These are phyloP conservation scores for Trissolcus basalis DNA, from an alignment of 1,140 invertebrate genomes.

Conservation along the genomic window DNA sequence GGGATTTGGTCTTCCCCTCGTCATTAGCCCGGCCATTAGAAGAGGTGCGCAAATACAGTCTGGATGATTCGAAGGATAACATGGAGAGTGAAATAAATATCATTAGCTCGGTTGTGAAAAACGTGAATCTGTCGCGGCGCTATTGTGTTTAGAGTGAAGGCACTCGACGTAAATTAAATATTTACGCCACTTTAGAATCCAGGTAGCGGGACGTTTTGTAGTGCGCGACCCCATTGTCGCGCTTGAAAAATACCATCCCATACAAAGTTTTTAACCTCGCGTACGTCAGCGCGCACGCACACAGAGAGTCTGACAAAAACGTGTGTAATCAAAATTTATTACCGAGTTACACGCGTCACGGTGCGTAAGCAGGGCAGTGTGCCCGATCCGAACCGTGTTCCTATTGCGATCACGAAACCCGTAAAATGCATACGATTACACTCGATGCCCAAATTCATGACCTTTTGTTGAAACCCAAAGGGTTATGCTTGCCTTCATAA, in stretches of 20 bases:
- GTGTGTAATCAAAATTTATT: conserved; percentile 70
- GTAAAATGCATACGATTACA: conserved; percentile 72
- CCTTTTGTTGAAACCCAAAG: conserved; percentile 47
- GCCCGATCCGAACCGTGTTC: conserved; percentile 19
- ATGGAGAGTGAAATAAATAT: conserved; percentile 54
- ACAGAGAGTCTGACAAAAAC: conserved; percentile 38
- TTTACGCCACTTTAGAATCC: conserved; percentile 65
- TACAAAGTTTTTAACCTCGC: conserved; percentile 43
- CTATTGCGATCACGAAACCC: conserved; percentile 52
- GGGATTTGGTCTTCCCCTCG: too few relatives aligned
- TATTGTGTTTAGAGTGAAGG: conserved; percentile 48
- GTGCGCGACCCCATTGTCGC: conserved; percentile 46
- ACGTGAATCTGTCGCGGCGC: conserved; percentile 30
- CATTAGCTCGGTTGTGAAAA: conserved; percentile 48
- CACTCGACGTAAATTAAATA: conserved; percentile 65
- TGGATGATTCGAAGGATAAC: conserved; percentile 14
- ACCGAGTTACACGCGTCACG: conserved; percentile 66
- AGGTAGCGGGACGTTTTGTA: conserved; percentile 55
- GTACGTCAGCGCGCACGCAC: conserved; percentile 27
- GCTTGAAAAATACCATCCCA: conserved; percentile 51
- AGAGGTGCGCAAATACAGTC: conserved; percentile 14
- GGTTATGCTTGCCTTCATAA: conserved; percentile 47
- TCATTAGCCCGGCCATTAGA: background rate
- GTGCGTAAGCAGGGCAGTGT: conserved; percentile 58
- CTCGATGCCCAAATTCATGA: conserved; percentile 33